Conservation (phyloP, 2,797 vertebrate genomes). For the Phylloscopus collybita region DNA sequence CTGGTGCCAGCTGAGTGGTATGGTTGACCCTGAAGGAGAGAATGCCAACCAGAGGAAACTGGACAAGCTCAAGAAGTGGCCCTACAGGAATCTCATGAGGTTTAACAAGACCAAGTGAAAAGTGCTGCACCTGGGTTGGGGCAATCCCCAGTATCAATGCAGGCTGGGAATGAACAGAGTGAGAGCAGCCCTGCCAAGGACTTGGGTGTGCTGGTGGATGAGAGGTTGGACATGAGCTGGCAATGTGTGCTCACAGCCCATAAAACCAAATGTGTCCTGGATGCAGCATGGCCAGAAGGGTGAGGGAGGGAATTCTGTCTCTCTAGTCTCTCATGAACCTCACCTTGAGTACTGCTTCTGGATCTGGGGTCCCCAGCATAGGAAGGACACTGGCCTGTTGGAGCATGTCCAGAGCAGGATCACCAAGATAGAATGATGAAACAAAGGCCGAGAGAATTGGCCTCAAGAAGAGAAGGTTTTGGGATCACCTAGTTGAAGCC, state of each 20-base stretch:
- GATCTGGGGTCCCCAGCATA: not conserved
- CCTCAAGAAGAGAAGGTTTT: not conserved
- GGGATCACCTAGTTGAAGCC: not conserved
- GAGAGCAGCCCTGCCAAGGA: not conserved
- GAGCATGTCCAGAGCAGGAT: not conserved
- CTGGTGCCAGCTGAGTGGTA: not conserved
- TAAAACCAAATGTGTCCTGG: not conserved
- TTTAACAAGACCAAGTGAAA: not conserved
- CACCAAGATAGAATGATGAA: not conserved
- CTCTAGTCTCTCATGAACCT: not conserved
- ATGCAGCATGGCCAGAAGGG: fast-evolving
- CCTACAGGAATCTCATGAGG: not conserved
- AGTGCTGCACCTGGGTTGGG: not conserved
- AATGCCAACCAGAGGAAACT: not conserved
- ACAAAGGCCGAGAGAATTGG: not conserved
- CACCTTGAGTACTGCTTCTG: not conserved
- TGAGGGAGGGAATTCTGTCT: not conserved
- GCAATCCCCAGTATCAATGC: not conserved
- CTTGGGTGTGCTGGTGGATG: not conserved
- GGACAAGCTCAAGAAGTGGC: not conserved
- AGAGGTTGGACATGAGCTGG: not conserved
- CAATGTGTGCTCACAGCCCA: not conserved
- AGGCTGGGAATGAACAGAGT: not conserved
- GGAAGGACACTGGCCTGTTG: not conserved
- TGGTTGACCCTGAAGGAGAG: not conserved